Evolutionary conservation across 2,113 vertebrate species (phyloP).

Genomic region (Atherinomorus stipes): DNA sequence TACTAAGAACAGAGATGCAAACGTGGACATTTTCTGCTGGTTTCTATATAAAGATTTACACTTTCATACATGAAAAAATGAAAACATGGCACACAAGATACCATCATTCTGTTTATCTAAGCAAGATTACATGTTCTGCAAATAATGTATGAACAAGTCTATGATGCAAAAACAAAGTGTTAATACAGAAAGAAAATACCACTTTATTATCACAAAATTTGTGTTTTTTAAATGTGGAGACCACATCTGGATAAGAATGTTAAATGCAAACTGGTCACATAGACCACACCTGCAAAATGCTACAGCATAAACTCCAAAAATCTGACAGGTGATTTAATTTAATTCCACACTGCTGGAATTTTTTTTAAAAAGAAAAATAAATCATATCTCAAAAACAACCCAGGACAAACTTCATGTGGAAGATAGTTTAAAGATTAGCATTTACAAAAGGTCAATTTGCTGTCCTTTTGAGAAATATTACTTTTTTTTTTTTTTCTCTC

Average conservation of each 20-base stretch:
- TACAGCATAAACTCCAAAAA: constrained; percentile 13
- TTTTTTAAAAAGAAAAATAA: constrained; percentile 7
- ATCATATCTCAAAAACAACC: constrained; percentile 22
- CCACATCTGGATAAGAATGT: constrained; percentile 28
- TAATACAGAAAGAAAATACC: constrained; percentile 46
- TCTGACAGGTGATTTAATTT: constrained; percentile 12
- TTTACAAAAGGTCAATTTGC: constrained; percentile 41
- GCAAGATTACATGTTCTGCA: constrained; percentile 42
- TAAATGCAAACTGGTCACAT: constrained; percentile 36
- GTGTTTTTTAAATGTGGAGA: constrained; percentile 32
- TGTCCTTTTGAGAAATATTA: constrained; percentile 32
- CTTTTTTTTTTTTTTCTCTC: constrained; percentile 26
- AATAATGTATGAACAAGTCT: constrained; percentile 33
- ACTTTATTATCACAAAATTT: constrained; percentile 43
- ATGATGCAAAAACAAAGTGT: constrained; percentile 18
- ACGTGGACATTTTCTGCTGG: background rate
- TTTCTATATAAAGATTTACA: background rate
- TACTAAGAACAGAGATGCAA: background rate
- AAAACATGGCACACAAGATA: constrained; percentile 6
- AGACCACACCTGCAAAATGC: constrained; percentile 22
- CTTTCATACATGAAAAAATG: background rate
- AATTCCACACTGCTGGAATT: constrained; percentile 29
- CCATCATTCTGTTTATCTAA: constrained; percentile 28
- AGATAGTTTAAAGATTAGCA: constrained; percentile 40
- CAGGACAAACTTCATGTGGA: constrained; percentile 24